Evolutionary conservation across 2,113 vertebrate genomes (phyloP), one percentile per base, ranked within the genome.

Genomic region (Microtus montanus): DNA sequence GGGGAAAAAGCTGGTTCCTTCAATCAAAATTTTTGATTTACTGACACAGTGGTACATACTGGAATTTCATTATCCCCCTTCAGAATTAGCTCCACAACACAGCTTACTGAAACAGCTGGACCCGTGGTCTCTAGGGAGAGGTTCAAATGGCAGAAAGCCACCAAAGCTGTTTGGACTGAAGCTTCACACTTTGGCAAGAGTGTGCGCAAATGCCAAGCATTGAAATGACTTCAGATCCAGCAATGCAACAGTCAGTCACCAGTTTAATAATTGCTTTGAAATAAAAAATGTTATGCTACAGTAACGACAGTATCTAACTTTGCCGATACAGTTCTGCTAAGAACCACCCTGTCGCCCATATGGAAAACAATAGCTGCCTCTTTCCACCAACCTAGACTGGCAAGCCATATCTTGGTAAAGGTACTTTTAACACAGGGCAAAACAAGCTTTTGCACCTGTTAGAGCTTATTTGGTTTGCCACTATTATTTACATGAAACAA

Each of bases 361-460:
- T 10, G 20, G 12, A 83, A 54, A 89, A 88, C 2, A 77, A 49
- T 78, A 66, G 54, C n/a, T 30, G 49, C 2, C 24, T 87, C 22
- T 26, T 49, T 13, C 54, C n/a, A 70, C 19, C 33, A 94, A 58
- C 54, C 83, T 41, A 75, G 33, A n/a, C 92, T 90, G 92, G 75
- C 88, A 96, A 95, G 84, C 89, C 87, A 44, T 6, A 49, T 63
- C n/a, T 86, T 79, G 88, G 90, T 89, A 38, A 86, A 58, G 92
- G 87, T 79, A 80, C 54, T 94, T 97, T 96, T 95, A 97, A 77
- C 87, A 91, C 68, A 64, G 92, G 47, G 88, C 75, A 92, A 95
- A 95, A 89, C 92, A 97, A 97, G 89, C 93, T 79, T 78, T 89
- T 96, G 96, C 96, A 97, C 97, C 97, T 98, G 97, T 95, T 97